These are phyloP conservation scores for Astyanax mexicanus DNA, from an alignment of 2,797 vertebrate genomes.

Conservation along the genomic window DNA sequence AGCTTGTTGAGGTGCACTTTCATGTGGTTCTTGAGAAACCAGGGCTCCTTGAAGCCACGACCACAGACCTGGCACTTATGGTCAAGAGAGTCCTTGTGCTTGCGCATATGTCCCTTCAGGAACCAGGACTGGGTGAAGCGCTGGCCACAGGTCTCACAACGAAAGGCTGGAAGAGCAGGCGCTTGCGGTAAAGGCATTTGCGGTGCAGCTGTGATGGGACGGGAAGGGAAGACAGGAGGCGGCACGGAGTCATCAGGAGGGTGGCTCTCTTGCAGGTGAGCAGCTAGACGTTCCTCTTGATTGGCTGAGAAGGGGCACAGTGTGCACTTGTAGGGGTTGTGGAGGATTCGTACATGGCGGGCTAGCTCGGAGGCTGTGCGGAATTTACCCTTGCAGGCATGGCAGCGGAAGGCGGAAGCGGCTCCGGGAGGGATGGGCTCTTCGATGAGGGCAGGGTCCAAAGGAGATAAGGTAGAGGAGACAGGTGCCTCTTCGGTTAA, in stretches of 20 bases:
- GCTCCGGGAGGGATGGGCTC: slow-evolving; percentile 57
- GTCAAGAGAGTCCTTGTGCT: slow-evolving; percentile 94
- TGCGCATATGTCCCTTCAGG: slow-evolving; percentile 94
- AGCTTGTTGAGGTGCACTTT: slow-evolving; percentile 95
- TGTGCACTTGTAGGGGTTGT: slow-evolving; percentile 92
- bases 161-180: slow-evolving; percentile 82
- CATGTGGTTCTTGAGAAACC: slow-evolving; percentile 98
- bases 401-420: slow-evolving; percentile 83
- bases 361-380: slow-evolving; percentile 89
- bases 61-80: slow-evolving; percentile 94
- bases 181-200: slow-evolving; percentile 61
- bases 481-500: slow-evolving; percentile 74
- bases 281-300: slow-evolving; percentile 88
- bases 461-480: slow-evolving; percentile 71
- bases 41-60: slow-evolving; percentile 94
- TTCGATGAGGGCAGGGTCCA: slow-evolving; percentile 40
- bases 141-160: slow-evolving; percentile 91
- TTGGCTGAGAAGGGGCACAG: slow-evolving; percentile 91
- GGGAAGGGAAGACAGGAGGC: slow-evolving; percentile 56
- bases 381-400: slow-evolving; percentile 94
- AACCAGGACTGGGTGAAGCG: slow-evolving; percentile 96
- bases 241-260: slow-evolving; percentile 67
- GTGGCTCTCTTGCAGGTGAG: slow-evolving; percentile 87
- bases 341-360: slow-evolving; percentile 91
- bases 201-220: slow-evolving; percentile 58